Conservation (phyloP, 2,113 vertebrate species). For the Rhabdomys dilectus region DNA sequence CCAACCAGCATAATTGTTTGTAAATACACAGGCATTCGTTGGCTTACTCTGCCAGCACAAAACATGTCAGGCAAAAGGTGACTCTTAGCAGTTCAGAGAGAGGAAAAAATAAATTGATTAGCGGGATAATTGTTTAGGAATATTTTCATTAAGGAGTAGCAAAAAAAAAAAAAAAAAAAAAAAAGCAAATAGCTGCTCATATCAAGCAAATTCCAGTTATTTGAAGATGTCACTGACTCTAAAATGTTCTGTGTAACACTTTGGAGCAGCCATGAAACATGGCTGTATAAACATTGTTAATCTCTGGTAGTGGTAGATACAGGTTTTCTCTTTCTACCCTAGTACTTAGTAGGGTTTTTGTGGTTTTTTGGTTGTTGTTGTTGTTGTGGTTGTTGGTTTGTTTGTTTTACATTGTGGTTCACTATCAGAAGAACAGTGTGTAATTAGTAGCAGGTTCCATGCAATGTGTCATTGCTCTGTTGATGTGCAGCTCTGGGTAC, state of each 20-base stretch:
- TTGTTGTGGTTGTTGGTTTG: not conserved
- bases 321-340: not conserved
- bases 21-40: not conserved
- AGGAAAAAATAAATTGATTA: not conserved
- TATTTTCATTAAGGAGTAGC: not conserved
- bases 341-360: not conserved
- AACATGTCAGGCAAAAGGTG: not conserved
- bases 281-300: fast-evolving
- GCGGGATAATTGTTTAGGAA: not conserved
- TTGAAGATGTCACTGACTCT: not conserved
- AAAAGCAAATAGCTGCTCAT: not conserved
- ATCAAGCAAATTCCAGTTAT: not conserved
- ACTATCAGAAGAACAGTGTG: not conserved
- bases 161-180: conserved; percentile 27
- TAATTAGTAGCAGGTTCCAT: not conserved
- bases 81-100: not conserved
- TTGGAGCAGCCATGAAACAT: not conserved
- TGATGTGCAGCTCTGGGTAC: not conserved
- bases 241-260: not conserved
- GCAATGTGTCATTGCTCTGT: not conserved
- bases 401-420: not conserved
- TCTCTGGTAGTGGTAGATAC: not conserved
- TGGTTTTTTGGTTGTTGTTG: too few relatives aligned
- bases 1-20: not conserved
- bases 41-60: not conserved